Evolutionary conservation across 2,888 invertebrate species (phyloP), one percentile per base, ranked within the genome.

Genomic region (Phasia obesa): DNA sequence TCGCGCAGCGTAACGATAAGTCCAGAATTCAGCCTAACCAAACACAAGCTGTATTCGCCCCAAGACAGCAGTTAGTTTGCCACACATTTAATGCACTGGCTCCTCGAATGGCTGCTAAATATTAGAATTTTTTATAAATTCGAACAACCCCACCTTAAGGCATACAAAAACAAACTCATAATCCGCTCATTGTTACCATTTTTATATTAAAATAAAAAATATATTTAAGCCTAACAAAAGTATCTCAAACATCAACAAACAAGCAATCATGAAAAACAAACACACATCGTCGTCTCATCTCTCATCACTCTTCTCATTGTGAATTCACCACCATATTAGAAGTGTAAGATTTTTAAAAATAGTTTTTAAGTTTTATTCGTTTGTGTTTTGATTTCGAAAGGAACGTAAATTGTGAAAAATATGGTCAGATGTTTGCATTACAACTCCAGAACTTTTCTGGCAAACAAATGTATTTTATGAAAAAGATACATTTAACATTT

Each of bases 1-100:
- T 89, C 89, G 42, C 89, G 90, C 84, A 89, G 89, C 70, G 88
- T 90, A 55, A 89, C 89, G 71, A 89, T 89, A 86, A 89, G 90
- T 78, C 89, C 89, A 1, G 89, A 89, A 84, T 89, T 89, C 67
- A 90, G 87, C 78, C 88, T 89, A 2, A 89, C 89, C 74, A 89
- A 89, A 85, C 89, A 90, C 31, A 90, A 90, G 84, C 84, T 89
- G 4, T 89, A 89, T 74, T 88, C 89, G 4, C 86, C 84, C 21
- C 71, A 80, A 44, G 84, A 84, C 70, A 84, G 78, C 55, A 85
- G 85, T 83, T 83, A 83, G 83, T 83, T 75, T 79, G 79, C 15
- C 44, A 27, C 11, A 25, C 13, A 60, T 17, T 2, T 11, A 35
- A 53, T 44, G 7, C 9, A 25, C 27, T 47, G 38, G 55, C 53